Conservation (phyloP, 2,797 vertebrate species). For the Notoglanidium macrostoma region DNA sequence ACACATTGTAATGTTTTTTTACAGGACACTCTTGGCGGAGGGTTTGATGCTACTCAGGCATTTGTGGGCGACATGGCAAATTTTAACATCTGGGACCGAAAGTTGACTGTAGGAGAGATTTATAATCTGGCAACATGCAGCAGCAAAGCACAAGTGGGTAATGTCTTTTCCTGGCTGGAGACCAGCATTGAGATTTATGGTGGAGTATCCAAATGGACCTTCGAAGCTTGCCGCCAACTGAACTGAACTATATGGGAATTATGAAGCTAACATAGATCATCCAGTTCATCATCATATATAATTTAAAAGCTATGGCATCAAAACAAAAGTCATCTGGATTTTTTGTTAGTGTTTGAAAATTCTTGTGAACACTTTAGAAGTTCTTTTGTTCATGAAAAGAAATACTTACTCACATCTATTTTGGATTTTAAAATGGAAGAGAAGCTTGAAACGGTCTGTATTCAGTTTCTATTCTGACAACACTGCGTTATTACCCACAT, state of each 20-base stretch:
- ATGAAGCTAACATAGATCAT: conserved; percentile 48
- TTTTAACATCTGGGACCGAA: conserved; percentile 97
- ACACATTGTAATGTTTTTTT: neutral
- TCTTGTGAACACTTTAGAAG: conserved; percentile 62
- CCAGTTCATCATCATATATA: conserved; percentile 53
- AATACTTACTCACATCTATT: conserved; percentile 48
- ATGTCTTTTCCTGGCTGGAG: conserved; percentile 95
- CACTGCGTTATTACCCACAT: conserved; percentile 38
- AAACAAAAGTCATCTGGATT: conserved; percentile 60
- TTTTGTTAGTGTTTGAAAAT: conserved; percentile 61
- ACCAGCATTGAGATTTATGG: conserved; percentile 92
- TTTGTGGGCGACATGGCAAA: conserved; percentile 95
- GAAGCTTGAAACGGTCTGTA: conserved; percentile 31
- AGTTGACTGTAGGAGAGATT: conserved; percentile 89
- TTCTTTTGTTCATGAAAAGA: conserved; percentile 52
- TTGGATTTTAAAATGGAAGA: conserved; percentile 57
- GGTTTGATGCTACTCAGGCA: conserved; percentile 95
- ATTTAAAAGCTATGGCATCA: conserved; percentile 56
- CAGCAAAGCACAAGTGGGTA: conserved; percentile 89
- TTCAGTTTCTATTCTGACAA: conserved; percentile 41
- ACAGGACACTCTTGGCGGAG: conserved; percentile 93
- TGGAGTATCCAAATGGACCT: conserved; percentile 95
- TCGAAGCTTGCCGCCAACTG: conserved; percentile 94
- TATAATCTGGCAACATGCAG: conserved; percentile 95
- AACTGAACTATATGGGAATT: conserved; percentile 75